Evolutionary conservation across 2,797 vertebrate genomes (phyloP), one percentile per base, ranked within the genome.

Genomic region (Anguilla pacifica): DNA sequence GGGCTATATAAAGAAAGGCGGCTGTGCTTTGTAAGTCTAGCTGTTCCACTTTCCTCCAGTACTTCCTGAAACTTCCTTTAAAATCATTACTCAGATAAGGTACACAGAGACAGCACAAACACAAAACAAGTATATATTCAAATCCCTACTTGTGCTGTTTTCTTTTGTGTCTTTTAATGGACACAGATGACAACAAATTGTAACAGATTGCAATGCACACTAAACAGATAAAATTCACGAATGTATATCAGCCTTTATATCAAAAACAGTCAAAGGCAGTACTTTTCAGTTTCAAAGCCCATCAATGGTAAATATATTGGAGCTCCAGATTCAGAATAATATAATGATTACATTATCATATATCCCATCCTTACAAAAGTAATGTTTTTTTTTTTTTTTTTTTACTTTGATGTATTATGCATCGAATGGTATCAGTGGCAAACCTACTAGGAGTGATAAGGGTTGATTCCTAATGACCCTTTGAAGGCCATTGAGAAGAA

Each of bases 1-100:
- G 92, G 88, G 85, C 94, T 94, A 95, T 94, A 95, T 95, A 95
- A 95, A 95, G 94, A 94, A 91, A 91, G 90, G 88, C 88, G 88
- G 84, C 74, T 82, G 70, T 79, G 87, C 89, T 92, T 90, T 93
- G 92, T 93, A 94, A 92, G 91, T 93, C 91, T 93, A 93, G 89
- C 92, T 94, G 93, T 88, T 90, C 93, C 91, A 93, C 92, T 93
- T 95, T 94, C 85, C 61, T 87, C 86, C 88, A 88, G 91, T 94
- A 92, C 90, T 93, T 94, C 91, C 91, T 86, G 49, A 93, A 94
- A 91, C 89, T 91, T 90, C 89, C 91, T 82, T 82, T 46, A 82
- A 82, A 82, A 82, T 51, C 79, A 82, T 82, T 51, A 82, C 79
- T 49, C 43, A 82, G 46, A 82, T 49, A 82, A 82, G 79, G 46